Percentiles rank a stretch among this genome's conserved stretches.
Evolutionary conservation across 2,888 invertebrate genomes (phyloP).

Genomic region (Girardia tigrina): DNA sequence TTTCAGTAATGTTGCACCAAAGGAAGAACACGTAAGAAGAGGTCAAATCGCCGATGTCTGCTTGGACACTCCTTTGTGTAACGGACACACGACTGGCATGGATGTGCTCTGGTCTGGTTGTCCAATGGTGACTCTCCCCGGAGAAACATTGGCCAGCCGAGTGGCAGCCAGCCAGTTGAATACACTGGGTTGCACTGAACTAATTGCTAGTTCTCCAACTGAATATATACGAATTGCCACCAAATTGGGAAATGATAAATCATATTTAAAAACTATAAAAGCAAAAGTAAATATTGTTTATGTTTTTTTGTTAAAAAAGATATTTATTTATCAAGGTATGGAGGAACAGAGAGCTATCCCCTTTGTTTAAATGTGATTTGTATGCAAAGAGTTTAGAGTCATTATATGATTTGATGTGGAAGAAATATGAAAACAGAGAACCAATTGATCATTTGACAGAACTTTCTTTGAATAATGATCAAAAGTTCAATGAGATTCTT

Average conservation of each 20-base stretch:
- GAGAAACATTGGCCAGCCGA: constrained; percentile 63
- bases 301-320: constrained; percentile 54
- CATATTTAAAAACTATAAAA: constrained; percentile 27
- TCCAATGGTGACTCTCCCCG: constrained; percentile 84
- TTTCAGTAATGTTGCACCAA: constrained; percentile 37
- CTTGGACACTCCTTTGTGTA: constrained; percentile 89
- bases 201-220: constrained; percentile 70
- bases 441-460: constrained; percentile 19
- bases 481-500: not conserved
- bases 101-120: constrained; percentile 97
- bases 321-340: constrained; percentile 56
- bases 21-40: constrained; percentile 81
- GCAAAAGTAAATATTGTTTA: constrained; percentile 20
- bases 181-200: constrained; percentile 77
- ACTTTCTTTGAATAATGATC: constrained; percentile 11
- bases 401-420: constrained; percentile 29
- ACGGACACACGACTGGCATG: constrained; percentile 98
- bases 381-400: constrained; percentile 30
- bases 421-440: constrained; percentile 25
- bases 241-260: constrained; percentile 68
- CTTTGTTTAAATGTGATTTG: constrained; percentile 23
- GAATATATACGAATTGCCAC: constrained; percentile 87
- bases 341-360: not conserved
- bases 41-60: constrained; percentile 95
- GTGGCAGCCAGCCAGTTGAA: constrained; percentile 90